Evolutionary conservation across 1,140 invertebrate genomes (phyloP).

Genomic region (Homarus americanus): DNA sequence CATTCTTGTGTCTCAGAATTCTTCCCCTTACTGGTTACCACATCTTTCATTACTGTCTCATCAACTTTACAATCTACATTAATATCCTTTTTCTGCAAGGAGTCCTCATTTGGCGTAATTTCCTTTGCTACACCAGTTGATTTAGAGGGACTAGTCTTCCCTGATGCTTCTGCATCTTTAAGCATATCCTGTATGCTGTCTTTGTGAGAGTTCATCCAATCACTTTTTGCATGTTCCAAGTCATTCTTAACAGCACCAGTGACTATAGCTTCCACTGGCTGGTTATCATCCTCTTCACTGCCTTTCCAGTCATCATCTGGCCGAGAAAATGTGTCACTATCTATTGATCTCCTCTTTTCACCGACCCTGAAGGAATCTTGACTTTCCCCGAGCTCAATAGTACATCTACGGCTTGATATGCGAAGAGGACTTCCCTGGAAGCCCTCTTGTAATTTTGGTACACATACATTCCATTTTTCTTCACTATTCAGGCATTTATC

Average conservation of each 20-base stretch:
- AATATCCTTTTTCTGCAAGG: not conserved
- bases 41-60: no score
- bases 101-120: no score
- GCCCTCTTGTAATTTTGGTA: not conserved
- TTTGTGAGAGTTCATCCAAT: not conserved
- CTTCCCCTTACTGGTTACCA: not conserved
- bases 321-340: constrained; percentile 29
- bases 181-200: not conserved
- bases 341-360: constrained; percentile 58
- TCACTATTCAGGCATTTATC: not conserved
- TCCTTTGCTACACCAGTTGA: not conserved
- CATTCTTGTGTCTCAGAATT: not conserved
- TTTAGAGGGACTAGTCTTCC: not conserved
- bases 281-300: constrained; percentile 9
- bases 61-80: not conserved
- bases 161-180: not conserved
- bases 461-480: not conserved
- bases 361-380: constrained; percentile 66
- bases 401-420: constrained; percentile 55
- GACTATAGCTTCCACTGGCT: not conserved
- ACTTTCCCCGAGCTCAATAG: constrained; percentile 70
- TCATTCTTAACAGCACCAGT: not conserved
- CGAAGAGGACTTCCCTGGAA: constrained; percentile 8
- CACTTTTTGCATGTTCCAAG: not conserved
- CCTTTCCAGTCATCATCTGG: constrained; percentile 47